A percentile compares a stretch with the other conserved stretches of the same genome.
phyloP scores from a whole-genome alignment of 2,113 vertebrate genomes.

The Bombycilla garrulus region DNA sequence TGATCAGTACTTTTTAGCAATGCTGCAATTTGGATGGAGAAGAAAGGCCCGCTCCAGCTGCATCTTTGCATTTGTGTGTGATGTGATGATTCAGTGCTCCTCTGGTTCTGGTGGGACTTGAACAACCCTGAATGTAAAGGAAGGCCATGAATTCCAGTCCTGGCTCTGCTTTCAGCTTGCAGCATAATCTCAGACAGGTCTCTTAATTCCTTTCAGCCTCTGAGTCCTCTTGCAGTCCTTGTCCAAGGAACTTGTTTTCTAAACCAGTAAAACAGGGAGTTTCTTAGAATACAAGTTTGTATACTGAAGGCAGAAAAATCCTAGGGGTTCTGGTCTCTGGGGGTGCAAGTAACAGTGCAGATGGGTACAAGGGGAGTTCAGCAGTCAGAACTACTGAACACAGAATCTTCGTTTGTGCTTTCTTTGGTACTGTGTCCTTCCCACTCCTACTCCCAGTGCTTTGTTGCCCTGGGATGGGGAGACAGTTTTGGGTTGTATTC shows the following conservation, averaged over 20 bases:
- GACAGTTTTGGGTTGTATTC: not conserved
- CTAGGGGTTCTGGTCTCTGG: not conserved
- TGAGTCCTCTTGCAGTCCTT: not conserved
- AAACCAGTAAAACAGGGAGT: not conserved
- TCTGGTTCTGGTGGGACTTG: not conserved
- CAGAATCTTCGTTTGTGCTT: not conserved
- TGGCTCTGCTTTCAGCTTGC: not conserved
- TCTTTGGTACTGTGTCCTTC: not conserved
- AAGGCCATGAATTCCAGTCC: not conserved
- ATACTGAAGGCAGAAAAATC: not conserved
- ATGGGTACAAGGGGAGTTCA: not conserved
- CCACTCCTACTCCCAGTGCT: accelerated
- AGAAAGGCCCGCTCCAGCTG: not conserved
- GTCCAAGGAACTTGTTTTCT: not conserved
- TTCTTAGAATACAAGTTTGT: not conserved
- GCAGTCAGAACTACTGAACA: not conserved
- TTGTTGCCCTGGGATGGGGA: not conserved
- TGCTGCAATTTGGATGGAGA: not conserved
- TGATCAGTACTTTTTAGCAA: not conserved
- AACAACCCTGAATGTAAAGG: not conserved
- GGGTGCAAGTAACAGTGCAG: not conserved
- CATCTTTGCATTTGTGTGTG: not conserved
- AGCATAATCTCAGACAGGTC: not conserved
- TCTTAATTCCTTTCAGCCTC: not conserved
- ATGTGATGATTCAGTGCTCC: not conserved